A percentile compares a stretch with the other conserved stretches of the same genome.
phyloP scores from a whole-genome alignment of 1,140 invertebrate genomes.

The Cecropterus lyciades region DNA sequence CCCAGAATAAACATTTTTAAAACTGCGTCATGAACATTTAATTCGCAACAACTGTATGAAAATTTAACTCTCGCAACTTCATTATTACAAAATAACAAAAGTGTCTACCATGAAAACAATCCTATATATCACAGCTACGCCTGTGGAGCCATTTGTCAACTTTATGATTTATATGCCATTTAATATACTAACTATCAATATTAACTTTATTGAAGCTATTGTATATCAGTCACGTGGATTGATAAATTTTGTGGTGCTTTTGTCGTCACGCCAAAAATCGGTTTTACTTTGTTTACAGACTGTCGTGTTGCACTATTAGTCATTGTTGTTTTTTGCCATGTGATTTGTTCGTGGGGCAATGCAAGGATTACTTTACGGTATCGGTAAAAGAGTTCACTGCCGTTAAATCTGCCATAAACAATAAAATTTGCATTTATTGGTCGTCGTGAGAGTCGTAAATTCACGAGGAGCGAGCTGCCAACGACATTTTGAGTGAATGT shows the following conservation, averaged over 20 bases:
- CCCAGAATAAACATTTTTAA: too few relatives aligned
- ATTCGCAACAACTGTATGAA: background rate
- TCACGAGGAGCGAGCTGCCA: slow-evolving; percentile 72
- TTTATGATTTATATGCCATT: slow-evolving; percentile 1
- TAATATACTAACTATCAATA: slow-evolving; percentile 3
- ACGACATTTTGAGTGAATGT: slow-evolving; percentile 80
- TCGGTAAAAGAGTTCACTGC: slow-evolving; percentile 79
- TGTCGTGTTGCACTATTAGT: slow-evolving; percentile 13
- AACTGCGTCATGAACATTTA: too few relatives aligned
- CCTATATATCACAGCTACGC: background rate
- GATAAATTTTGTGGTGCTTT: slow-evolving; percentile 5
- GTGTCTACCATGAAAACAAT: background rate
- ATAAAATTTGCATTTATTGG: slow-evolving; percentile 84
- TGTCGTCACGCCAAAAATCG: slow-evolving; percentile 4
- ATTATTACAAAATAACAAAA: background rate
- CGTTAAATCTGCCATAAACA: slow-evolving; percentile 82
- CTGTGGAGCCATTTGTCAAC: background rate
- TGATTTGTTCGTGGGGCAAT: slow-evolving; percentile 45
- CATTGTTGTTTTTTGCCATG: slow-evolving; percentile 34
- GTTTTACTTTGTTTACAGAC: slow-evolving; percentile 14
- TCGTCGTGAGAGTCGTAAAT: slow-evolving; percentile 79
- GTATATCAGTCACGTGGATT: slow-evolving; percentile 1
- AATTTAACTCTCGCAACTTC: background rate
- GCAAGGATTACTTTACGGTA: slow-evolving; percentile 70
- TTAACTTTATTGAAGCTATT: slow-evolving; percentile 2